Conservation (phyloP, 2,797 vertebrate species). For the Enteromius anoplus region DNA sequence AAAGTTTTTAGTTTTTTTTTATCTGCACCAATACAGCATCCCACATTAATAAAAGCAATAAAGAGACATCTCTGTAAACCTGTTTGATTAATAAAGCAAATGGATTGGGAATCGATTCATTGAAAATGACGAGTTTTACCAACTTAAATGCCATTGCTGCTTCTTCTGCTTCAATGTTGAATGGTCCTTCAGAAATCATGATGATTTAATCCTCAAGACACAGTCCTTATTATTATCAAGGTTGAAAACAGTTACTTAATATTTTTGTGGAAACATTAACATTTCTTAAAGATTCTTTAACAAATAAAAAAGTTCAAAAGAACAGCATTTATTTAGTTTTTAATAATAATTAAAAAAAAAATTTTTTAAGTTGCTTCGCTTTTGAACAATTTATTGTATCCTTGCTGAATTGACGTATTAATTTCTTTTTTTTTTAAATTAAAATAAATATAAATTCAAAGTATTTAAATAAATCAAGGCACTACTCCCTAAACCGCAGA, state of each 20-base stretch:
- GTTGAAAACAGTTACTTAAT: not conserved
- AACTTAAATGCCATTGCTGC: too few species aligned
- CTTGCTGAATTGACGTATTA: not conserved
- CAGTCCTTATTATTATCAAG: not conserved
- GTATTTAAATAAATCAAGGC: too few species aligned
- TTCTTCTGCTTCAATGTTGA: not conserved
- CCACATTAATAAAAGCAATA: too few species aligned
- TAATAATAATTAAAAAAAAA: too few species aligned
- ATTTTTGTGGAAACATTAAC: not conserved
- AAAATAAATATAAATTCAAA: not conserved
- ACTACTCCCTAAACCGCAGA: not conserved
- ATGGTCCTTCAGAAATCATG: not conserved
- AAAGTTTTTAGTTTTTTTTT: too few species aligned
- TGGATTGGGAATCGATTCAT: too few species aligned
- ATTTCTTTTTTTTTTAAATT: not conserved
- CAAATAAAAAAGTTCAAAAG: not conserved
- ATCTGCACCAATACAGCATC: too few species aligned
- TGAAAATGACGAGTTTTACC: too few species aligned
- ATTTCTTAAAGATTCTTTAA: not conserved
- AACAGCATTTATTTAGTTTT: not conserved
- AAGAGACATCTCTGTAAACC: too few species aligned
- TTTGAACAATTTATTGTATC: not conserved
- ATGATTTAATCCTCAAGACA: not conserved
- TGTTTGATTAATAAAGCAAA: too few species aligned
- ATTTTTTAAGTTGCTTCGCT: not conserved